Conservation (phyloP, 2,113 vertebrate genomes). For the Coptodon rendalli region DNA sequence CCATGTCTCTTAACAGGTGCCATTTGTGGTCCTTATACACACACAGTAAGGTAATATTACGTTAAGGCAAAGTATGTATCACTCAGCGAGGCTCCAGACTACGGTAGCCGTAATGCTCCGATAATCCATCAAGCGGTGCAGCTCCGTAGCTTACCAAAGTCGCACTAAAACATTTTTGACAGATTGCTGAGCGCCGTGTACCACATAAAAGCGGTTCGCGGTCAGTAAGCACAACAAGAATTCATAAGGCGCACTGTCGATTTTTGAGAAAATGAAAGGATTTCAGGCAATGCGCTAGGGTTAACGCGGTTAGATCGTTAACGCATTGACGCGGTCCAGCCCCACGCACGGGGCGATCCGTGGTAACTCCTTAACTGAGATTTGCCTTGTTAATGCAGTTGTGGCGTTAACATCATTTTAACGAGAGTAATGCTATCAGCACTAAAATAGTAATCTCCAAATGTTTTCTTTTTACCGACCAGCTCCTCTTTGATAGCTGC, state of each 20-base stretch:
- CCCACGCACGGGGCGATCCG: too few species aligned
- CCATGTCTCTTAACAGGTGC: not conserved
- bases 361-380: too few species aligned
- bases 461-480: too few species aligned
- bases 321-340: too few species aligned
- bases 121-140: not conserved
- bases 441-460: too few species aligned
- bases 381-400: too few species aligned
- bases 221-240: not conserved
- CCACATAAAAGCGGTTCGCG: not conserved
- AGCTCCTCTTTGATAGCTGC: too few species aligned
- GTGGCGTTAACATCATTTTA: too few species aligned
- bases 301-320: too few species aligned
- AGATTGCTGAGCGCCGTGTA: not conserved
- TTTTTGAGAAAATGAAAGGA: not conserved
- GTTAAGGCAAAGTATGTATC: fast-evolving
- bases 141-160: not conserved
- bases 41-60: not conserved
- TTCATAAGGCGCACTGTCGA: not conserved
- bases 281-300: not conserved
- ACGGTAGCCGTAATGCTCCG: too few species aligned
- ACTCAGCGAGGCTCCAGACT: too few species aligned
- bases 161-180: not conserved
- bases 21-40: not conserved
- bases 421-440: too few species aligned